phyloP scores from a whole-genome alignment of 2,888 invertebrate genomes.

The Alcis repandata region DNA sequence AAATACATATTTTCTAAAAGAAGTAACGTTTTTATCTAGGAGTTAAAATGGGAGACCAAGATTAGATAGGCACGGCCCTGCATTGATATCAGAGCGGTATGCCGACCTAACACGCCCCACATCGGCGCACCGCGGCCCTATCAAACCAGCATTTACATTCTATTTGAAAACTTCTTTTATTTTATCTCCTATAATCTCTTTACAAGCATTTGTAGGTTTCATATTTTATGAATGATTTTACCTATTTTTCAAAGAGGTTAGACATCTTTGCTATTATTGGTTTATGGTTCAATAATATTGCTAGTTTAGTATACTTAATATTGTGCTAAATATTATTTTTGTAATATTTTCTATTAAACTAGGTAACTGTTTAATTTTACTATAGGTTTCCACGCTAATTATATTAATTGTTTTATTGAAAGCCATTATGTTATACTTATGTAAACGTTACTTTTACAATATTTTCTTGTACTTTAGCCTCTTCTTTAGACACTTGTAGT shows the following conservation, averaged over 20 bases:
- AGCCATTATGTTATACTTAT: too few relatives aligned
- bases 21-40: constrained; percentile 67
- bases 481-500: too few relatives aligned
- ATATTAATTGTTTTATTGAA: too few relatives aligned
- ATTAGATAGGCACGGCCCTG: constrained; percentile 82
- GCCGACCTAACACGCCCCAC: constrained; percentile 68
- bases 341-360: too few relatives aligned
- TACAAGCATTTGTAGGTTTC: background rate
- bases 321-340: too few relatives aligned
- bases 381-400: too few relatives aligned
- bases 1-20: constrained; percentile 55
- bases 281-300: background rate
- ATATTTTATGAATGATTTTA: too few relatives aligned
- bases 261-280: constrained; percentile 8
- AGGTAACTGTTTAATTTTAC: too few relatives aligned
- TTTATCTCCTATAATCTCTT: constrained; percentile 21
- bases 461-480: too few relatives aligned
- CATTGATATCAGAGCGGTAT: constrained; percentile 73
- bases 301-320: too few relatives aligned
- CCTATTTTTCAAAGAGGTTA: background rate
- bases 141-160: constrained; percentile 48
- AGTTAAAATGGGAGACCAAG: constrained; percentile 71
- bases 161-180: constrained; percentile 39
- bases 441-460: too few relatives aligned
- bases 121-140: constrained; percentile 46